A percentile compares a stretch with the other conserved stretches of the same genome.
Conservation (phyloP, 2,888 invertebrate species). For the Galeruca laticollis region DNA sequence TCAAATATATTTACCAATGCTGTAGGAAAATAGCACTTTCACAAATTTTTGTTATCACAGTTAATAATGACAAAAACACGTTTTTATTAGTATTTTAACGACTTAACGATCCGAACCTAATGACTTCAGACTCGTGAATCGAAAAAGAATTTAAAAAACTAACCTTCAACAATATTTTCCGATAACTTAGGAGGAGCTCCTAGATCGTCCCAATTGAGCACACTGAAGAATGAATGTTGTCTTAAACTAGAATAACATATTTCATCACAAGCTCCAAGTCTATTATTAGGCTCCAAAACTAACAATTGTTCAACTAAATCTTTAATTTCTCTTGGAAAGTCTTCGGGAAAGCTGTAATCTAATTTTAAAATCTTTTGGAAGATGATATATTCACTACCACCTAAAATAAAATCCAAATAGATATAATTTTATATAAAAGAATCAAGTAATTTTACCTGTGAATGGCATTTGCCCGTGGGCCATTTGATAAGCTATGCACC, state of each 20-base stretch:
- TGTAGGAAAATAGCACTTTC: too few species aligned
- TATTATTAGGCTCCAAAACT: slow-evolving; percentile 81
- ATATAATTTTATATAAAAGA: not conserved
- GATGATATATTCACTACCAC: slow-evolving; percentile 93
- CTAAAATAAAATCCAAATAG: slow-evolving; percentile 65
- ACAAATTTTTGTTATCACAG: too few species aligned
- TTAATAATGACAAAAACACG: too few species aligned
- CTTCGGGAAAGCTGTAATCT: slow-evolving; percentile 93
- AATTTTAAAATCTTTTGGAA: slow-evolving; percentile 94
- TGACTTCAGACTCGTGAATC: too few species aligned
- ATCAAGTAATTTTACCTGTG: slow-evolving; percentile 20
- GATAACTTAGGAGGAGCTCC: slow-evolving; percentile 86
- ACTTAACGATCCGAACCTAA: too few species aligned
- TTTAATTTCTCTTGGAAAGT: slow-evolving; percentile 87
- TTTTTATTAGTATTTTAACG: too few species aligned
- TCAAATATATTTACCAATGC: too few species aligned
- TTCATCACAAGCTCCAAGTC: slow-evolving; percentile 86
- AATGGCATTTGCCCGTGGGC: slow-evolving; percentile 77
- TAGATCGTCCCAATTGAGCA: slow-evolving; percentile 82
- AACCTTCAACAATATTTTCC: slow-evolving; percentile 63
- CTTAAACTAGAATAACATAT: slow-evolving; percentile 85
- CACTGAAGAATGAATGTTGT: slow-evolving; percentile 87
- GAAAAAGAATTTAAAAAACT: not conserved
- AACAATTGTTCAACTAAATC: slow-evolving; percentile 89
- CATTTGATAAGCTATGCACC: slow-evolving; percentile 98